Evolutionary conservation across 2,888 invertebrate genomes (phyloP), one percentile per base, ranked within the genome.

Genomic region (Myopa tessellatipennis): DNA sequence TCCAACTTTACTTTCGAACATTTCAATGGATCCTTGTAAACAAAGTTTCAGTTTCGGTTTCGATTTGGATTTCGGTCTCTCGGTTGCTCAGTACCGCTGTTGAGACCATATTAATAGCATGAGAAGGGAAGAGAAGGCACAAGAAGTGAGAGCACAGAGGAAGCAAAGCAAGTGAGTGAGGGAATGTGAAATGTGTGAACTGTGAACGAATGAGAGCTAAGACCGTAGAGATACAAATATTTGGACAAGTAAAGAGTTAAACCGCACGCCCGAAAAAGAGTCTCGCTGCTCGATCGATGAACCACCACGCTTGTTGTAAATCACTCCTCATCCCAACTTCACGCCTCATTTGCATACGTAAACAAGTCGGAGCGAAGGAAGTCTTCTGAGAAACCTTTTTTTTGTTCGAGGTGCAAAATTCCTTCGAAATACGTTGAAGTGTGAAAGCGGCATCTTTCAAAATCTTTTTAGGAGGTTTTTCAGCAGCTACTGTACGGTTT

Each of bases 161-260:
- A 10, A 55, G 58, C 6, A 6, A 58, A 58, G 5, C 58, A 58
- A n/a, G 58, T n/a, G 16, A 58, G 58, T n/a, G 58, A 6, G n/a
- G n/a, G n/a, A 58, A 26, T 26, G 26, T 26, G 26, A 26, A 26
- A n/a, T 58, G 58, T 58, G 58, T 58, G 58, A 61, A 61, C 8
- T 10, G 61, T 8, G 40, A 50, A 69, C 6, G 18, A 68, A 68
- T 12, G 40, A 16, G 38, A 45, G n/a, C 16, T 18, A 34, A 55
- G 18, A 34, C 36, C 45, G 55, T 6, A 55, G 38, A 40, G 55
- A 67, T 14, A 34, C 50, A 60, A 73, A 75, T 75, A 75, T 75
- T 75, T 75, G 68, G 75, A 75, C n/a, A 36, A 60, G 75, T 52
- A 69, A 75, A 75, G 75, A 68, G 75, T 75, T 75, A 69, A 74